Evolutionary conservation across 2,113 vertebrate species (phyloP).

Genomic region (Microcebus murinus): DNA sequence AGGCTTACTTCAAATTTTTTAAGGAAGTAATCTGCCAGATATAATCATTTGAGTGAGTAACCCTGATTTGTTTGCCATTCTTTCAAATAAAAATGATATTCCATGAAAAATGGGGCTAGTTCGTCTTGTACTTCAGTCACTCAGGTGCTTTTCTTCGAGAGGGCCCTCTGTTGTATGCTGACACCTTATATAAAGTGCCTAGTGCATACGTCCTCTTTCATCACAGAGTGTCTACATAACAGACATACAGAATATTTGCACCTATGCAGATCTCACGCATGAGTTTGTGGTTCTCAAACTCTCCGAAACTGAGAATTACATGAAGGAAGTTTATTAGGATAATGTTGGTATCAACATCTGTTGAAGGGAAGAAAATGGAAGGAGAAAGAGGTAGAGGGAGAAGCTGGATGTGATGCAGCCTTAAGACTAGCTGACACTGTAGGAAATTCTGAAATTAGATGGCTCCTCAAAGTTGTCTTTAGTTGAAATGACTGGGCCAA

Average conservation of each 20-base stretch:
- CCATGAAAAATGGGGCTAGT: not conserved
- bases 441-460: not conserved
- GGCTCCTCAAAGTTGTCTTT: not conserved
- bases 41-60: not conserved
- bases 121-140: not conserved
- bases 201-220: not conserved
- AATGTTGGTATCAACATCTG: not conserved
- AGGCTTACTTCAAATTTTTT: not conserved
- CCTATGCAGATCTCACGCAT: not conserved
- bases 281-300: not conserved
- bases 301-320: not conserved
- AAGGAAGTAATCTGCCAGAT: not conserved
- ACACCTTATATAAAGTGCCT: not conserved
- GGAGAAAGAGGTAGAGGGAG: not conserved
- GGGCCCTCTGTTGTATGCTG: not conserved
- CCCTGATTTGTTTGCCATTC: not conserved
- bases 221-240: not conserved
- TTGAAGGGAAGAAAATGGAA: not conserved
- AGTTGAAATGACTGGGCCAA: not conserved
- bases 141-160: not conserved
- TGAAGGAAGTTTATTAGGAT: constrained; percentile 1
- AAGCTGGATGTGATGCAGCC: not conserved
- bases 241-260: not conserved
- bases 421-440: not conserved
- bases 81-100: not conserved